These are phyloP conservation scores for Cassiopea xamachana DNA, from an alignment of 30 jellyfish, hydroid and myxozoan species.

Conservation along the genomic window DNA sequence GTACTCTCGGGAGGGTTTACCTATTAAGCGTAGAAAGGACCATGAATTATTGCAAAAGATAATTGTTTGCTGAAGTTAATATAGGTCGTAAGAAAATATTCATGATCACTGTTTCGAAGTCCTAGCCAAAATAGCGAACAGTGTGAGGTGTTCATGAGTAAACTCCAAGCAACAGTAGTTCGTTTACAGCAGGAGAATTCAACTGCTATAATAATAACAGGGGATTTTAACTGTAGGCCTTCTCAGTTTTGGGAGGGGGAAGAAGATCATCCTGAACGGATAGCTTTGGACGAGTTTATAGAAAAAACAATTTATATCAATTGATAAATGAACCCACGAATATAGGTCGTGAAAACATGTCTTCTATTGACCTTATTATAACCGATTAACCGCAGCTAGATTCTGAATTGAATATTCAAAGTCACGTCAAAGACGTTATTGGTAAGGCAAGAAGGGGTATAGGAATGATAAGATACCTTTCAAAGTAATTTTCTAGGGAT, in stretches of 20 bases:
- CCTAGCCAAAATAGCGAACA: conserved; percentile 29
- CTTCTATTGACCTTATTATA: too few species aligned
- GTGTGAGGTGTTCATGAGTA: conserved; percentile 15
- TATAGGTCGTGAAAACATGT: too few species aligned
- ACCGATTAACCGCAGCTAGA: too few species aligned
- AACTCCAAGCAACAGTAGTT: not conserved
- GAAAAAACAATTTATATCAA: too few species aligned
- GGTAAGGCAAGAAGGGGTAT: too few species aligned
- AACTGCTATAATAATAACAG: conserved; percentile 3
- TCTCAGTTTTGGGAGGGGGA: conserved; percentile 40
- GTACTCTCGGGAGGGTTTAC: conserved; percentile 41
- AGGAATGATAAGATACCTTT: too few species aligned
- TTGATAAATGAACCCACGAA: too few species aligned
- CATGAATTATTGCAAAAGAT: conserved; percentile 36
- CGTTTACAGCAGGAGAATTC: not conserved
- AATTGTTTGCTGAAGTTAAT: conserved; percentile 16
- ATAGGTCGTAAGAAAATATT: conserved; percentile 17
- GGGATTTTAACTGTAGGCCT: conserved; percentile 46
- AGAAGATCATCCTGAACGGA: too few species aligned
- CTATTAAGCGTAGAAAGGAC: conserved; percentile 30
- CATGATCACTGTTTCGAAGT: conserved; percentile 3
- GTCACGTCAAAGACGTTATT: too few species aligned
- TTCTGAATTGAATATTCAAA: too few species aligned
- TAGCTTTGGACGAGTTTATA: too few species aligned
- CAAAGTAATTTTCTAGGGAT: too few species aligned